Percentiles rank a stretch among this genome's conserved stretches.
These are phyloP conservation scores for Reticulitermes lucifugus DNA, from an alignment of 2,888 invertebrate species.

Conservation along the genomic window DNA sequence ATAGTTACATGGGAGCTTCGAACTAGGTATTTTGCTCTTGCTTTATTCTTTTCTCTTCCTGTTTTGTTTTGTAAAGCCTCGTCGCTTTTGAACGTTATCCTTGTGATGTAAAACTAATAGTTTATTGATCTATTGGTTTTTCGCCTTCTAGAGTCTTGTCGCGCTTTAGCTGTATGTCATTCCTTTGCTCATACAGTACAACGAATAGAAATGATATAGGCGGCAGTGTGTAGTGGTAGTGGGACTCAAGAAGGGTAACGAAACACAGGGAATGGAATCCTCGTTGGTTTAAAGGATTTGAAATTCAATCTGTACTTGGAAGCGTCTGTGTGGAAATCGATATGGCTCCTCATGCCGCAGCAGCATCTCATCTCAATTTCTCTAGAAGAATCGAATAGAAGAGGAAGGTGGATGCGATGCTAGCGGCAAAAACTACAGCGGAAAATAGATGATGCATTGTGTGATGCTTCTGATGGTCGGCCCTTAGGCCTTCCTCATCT, in stretches of 20 bases:
- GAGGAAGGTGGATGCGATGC: neutral
- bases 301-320: slow-evolving; percentile 44
- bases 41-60: neutral
- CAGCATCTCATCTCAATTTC: slow-evolving; percentile 33
- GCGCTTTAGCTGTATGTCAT: slow-evolving; percentile 22
- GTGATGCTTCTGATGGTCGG: neutral
- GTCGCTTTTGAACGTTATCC: slow-evolving; percentile 4
- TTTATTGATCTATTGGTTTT: slow-evolving; percentile 22
- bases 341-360: slow-evolving; percentile 25
- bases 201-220: neutral
- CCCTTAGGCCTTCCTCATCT: slow-evolving; percentile 9
- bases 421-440: slow-evolving; percentile 9
- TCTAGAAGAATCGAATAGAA: slow-evolving; percentile 31
- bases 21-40: neutral
- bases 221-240: neutral
- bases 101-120: slow-evolving; percentile 33
- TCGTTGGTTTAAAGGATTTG: slow-evolving; percentile 46
- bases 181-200: neutral
- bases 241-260: neutral
- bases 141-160: slow-evolving; percentile 23
- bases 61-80: neutral
- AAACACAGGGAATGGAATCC: slow-evolving; percentile 41
- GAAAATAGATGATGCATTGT: slow-evolving; percentile 32
- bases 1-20: too few relatives aligned
- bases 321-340: slow-evolving; percentile 38